Evolutionary conservation across 2,888 invertebrate genomes (phyloP).

Genomic region (Caenorhabditis doughertyi): DNA sequence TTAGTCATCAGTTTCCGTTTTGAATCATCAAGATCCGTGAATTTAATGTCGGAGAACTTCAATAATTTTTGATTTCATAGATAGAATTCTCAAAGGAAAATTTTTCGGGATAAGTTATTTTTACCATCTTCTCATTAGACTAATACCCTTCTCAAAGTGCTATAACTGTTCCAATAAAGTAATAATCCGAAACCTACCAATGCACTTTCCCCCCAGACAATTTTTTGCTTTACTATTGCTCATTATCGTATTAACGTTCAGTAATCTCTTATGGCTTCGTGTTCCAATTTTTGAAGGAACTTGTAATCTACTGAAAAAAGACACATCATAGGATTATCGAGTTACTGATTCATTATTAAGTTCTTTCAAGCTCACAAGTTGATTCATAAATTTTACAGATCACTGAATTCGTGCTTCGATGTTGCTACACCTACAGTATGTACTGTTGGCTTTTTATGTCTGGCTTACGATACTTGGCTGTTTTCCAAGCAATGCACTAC

Average conservation of each 20-base stretch:
- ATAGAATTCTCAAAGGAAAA: too few species aligned
- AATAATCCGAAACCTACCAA: not conserved
- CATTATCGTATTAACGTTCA: slow-evolving; percentile 23
- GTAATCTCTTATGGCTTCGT: slow-evolving; percentile 38
- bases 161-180: too few species aligned
- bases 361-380: not conserved
- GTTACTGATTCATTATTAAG: not conserved
- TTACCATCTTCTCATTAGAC: too few species aligned
- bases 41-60: too few species aligned
- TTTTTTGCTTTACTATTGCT: not conserved
- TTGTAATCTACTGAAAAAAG: slow-evolving; percentile 17
- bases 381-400: slow-evolving; percentile 60
- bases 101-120: too few species aligned
- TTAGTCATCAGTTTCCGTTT: not conserved
- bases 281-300: slow-evolving; percentile 14
- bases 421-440: slow-evolving; percentile 76
- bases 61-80: too few species aligned
- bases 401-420: slow-evolving; percentile 70
- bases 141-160: too few species aligned
- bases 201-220: slow-evolving; percentile 4
- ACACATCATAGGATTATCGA: slow-evolving; percentile 10
- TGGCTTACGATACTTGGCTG: slow-evolving; percentile 75
- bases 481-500: slow-evolving; percentile 66
- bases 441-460: slow-evolving; percentile 80
- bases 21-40: not conserved